Conservation (phyloP, 37 sponge, comb jelly and placozoan genomes). For the Lycopodina hypogea region DNA sequence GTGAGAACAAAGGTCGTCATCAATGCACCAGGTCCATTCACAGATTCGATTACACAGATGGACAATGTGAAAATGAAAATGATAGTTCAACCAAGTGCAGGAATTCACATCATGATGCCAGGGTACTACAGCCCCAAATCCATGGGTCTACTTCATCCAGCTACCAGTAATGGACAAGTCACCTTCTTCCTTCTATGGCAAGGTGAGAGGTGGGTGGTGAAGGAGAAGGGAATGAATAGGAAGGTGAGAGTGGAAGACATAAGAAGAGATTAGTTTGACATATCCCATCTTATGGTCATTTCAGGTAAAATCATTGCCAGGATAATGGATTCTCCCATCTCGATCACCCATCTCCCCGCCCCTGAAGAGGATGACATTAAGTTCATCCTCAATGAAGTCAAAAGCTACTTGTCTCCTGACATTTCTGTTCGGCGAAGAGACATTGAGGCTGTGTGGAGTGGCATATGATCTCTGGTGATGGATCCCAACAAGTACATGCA, state of each 20-base stretch:
- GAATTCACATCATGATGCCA: slow-evolving; percentile 94
- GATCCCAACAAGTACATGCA: slow-evolving; percentile 92
- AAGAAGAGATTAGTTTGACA: neutral
- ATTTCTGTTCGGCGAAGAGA: slow-evolving; percentile 87
- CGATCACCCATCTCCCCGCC: slow-evolving; percentile 76
- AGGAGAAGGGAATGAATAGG: too few species aligned
- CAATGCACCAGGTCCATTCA: slow-evolving; percentile 97
- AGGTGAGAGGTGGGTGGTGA: too few species aligned
- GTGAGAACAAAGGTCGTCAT: slow-evolving; percentile 89
- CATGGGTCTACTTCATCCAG: slow-evolving; percentile 97
- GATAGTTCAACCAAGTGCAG: slow-evolving; percentile 86
- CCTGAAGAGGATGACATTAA: slow-evolving; percentile 88
- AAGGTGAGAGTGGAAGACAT: too few species aligned
- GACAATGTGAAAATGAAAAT: slow-evolving; percentile 59
- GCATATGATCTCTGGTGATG: slow-evolving; percentile 90
- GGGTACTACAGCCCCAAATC: slow-evolving; percentile 90
- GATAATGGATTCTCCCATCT: slow-evolving; percentile 88
- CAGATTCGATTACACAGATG: slow-evolving; percentile 86
- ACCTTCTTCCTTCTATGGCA: slow-evolving; percentile 99
- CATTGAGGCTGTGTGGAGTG: slow-evolving; percentile 98
- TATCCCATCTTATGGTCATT: neutral
- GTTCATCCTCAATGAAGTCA: slow-evolving; percentile 93
- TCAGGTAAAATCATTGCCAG: slow-evolving; percentile 84
- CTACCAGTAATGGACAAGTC: slow-evolving; percentile 95
- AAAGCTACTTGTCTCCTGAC: slow-evolving; percentile 84